Percentiles rank a stretch among this genome's conserved stretches.
Conservation (phyloP, 2,113 vertebrate species). For the Sceloporus undulatus region DNA sequence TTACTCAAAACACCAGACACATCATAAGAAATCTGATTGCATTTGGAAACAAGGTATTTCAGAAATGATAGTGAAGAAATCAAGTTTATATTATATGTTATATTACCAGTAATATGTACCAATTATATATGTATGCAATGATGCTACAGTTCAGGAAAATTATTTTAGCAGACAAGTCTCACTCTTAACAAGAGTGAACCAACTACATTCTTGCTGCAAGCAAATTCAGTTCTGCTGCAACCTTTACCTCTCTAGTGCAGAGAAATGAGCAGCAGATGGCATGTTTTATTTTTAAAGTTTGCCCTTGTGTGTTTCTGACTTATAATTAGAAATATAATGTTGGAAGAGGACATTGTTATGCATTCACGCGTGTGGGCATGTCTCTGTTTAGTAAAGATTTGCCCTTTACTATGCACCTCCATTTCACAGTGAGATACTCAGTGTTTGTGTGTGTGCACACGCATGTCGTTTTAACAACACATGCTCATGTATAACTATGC, state of each 20-base stretch:
- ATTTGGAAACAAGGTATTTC: not conserved
- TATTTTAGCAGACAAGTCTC: conserved; percentile 60
- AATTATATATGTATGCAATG: conserved; percentile 6
- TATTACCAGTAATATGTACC: too few species aligned
- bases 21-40: not conserved
- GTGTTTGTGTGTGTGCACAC: not conserved
- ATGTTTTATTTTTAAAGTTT: conserved; percentile 77
- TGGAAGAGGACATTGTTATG: conserved; percentile 68
- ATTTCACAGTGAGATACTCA: conserved; percentile 5
- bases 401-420: conserved; percentile 58
- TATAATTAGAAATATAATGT: conserved; percentile 79
- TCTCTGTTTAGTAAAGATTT: conserved; percentile 36
- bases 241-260: conserved; percentile 71
- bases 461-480: not conserved
- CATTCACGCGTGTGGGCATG: conserved; percentile 70
- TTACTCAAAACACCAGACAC: not conserved
- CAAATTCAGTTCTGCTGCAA: conserved; percentile 68
- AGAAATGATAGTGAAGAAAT: not conserved
- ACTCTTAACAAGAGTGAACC: conserved; percentile 65
- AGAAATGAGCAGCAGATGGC: conserved; percentile 78
- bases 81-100: too few species aligned
- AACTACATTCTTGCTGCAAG: conserved; percentile 61
- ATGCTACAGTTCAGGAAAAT: conserved; percentile 40
- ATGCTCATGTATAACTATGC: not conserved
- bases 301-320: conserved; percentile 75